Percentiles rank a stretch among this genome's conserved stretches.
These are phyloP conservation scores for Abscondita cerata DNA, from an alignment of 2,888 invertebrate genomes.

Conservation along the genomic window DNA sequence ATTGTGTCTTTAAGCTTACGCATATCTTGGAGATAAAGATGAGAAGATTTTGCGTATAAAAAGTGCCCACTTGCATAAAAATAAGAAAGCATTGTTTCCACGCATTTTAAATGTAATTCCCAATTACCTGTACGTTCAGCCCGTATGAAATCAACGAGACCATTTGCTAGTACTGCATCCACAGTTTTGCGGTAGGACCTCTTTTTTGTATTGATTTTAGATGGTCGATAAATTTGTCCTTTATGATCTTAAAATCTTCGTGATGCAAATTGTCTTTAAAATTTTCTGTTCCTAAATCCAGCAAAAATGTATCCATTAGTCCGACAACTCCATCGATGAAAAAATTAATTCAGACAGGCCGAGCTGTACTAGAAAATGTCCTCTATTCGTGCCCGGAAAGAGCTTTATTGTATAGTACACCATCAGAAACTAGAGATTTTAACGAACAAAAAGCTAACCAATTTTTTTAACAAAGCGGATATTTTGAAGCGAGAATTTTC, in stretches of 20 bases:
- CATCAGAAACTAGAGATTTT: too few species aligned
- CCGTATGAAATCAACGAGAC: background rate
- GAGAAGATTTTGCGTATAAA: background rate
- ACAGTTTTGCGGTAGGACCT: background rate
- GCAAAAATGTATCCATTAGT: slow-evolving; percentile 39
- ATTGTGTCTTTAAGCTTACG: slow-evolving; percentile 37
- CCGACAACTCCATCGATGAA: slow-evolving; percentile 34
- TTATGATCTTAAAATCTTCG: slow-evolving; percentile 35
- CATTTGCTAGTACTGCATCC: background rate
- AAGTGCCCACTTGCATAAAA: background rate
- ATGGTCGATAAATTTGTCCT: slow-evolving; percentile 34
- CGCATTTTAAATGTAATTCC: background rate
- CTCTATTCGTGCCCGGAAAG: slow-evolving; percentile 40
- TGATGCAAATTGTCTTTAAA: slow-evolving; percentile 21
- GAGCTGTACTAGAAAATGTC: slow-evolving; percentile 38
- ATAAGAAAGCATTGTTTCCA: too few species aligned
- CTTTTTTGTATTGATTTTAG: slow-evolving; percentile 31
- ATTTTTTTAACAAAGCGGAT: too few species aligned
- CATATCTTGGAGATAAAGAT: background rate
- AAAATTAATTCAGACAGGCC: slow-evolving; percentile 42
- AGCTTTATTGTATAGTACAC: slow-evolving; percentile 47
- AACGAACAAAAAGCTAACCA: too few species aligned
- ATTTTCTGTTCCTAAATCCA: slow-evolving; percentile 33
- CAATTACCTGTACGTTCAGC: background rate
- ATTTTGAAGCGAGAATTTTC: too few species aligned